phyloP scores from a whole-genome alignment of 1,140 invertebrate genomes.

The Caenorhabditis latens region DNA sequence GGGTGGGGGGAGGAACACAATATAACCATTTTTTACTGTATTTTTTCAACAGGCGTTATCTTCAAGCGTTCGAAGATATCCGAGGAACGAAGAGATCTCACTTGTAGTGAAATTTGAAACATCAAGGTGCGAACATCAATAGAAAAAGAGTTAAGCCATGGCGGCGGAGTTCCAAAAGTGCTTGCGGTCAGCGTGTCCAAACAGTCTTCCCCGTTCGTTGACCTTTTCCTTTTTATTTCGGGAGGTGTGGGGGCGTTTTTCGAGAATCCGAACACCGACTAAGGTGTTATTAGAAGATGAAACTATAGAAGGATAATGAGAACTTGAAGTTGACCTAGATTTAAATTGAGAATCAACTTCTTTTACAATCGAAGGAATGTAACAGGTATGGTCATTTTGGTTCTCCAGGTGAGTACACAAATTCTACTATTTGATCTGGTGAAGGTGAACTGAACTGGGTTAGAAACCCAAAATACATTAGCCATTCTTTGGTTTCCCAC shows the following conservation, averaged over 20 bases:
- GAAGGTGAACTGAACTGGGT: no score
- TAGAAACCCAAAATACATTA: no score
- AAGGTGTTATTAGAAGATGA: slow-evolving; percentile 22
- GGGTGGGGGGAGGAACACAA: no score
- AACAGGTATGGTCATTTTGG: background rate
- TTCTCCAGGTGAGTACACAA: background rate
- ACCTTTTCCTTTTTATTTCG: slow-evolving; percentile 11
- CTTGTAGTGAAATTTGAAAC: slow-evolving; percentile 32
- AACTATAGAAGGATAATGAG: slow-evolving; percentile 28
- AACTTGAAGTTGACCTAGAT: slow-evolving; percentile 29
- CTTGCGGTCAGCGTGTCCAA: slow-evolving; percentile 53
- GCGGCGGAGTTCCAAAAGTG: slow-evolving; percentile 44
- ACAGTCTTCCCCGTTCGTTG: slow-evolving; percentile 34
- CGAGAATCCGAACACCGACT: slow-evolving; percentile 7
- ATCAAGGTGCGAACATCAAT: background rate
- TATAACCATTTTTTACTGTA: background rate
- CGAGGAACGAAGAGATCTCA: background rate
- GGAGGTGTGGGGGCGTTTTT: slow-evolving; percentile 9
- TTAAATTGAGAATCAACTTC: slow-evolving; percentile 7
- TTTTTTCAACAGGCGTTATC: slow-evolving; percentile 1
- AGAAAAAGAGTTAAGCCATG: slow-evolving; percentile 25
- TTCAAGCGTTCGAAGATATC: background rate
- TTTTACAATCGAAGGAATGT: background rate
- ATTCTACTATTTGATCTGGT: background rate
- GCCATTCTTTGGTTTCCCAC: no score